A percentile compares a stretch with the other conserved stretches of the same genome.
These are phyloP conservation scores for Zaprionus africanus DNA, from an alignment of 1,140 invertebrate genomes.

Conservation along the genomic window DNA sequence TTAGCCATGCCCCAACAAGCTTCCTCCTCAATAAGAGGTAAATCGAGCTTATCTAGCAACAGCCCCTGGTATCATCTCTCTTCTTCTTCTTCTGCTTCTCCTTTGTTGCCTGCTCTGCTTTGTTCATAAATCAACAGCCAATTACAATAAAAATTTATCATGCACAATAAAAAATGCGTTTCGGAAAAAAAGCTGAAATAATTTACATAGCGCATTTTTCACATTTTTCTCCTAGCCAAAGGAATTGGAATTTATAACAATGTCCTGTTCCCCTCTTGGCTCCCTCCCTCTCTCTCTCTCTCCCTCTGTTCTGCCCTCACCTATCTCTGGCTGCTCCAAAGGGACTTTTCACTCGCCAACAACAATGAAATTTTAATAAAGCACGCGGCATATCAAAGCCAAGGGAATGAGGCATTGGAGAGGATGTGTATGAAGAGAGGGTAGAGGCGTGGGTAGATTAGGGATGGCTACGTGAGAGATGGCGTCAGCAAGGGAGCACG, in stretches of 20 bases:
- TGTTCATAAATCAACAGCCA: constrained; percentile 78
- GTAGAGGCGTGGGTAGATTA: neutral
- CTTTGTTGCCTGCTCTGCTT: constrained; percentile 20
- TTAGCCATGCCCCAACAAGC: constrained; percentile 42
- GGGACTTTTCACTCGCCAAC: constrained; percentile 37
- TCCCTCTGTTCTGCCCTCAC: neutral
- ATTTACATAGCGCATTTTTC: constrained; percentile 81
- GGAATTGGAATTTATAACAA: constrained; percentile 76
- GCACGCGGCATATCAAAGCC: constrained; percentile 64
- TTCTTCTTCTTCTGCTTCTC: constrained; percentile 5
- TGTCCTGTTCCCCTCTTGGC: constrained; percentile 52
- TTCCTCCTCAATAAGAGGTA: constrained; percentile 43
- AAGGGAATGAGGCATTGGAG: neutral
- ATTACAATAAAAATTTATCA: constrained; percentile 82
- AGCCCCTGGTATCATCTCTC: constrained; percentile 51
- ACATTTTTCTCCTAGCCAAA: constrained; percentile 62
- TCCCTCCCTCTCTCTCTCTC: neutral
- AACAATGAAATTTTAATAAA: constrained; percentile 79
- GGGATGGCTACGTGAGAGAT: neutral
- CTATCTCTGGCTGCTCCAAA: constrained; percentile 42
- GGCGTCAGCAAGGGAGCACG: constrained; percentile 4
- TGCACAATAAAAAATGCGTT: constrained; percentile 74
- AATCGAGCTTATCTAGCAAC: constrained; percentile 58
- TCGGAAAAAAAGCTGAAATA: constrained; percentile 63
- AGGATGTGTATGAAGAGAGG: neutral